These are phyloP conservation scores for Rhynchopsitta pachyrhyncha DNA, from an alignment of 2,113 vertebrate genomes.

Conservation along the genomic window DNA sequence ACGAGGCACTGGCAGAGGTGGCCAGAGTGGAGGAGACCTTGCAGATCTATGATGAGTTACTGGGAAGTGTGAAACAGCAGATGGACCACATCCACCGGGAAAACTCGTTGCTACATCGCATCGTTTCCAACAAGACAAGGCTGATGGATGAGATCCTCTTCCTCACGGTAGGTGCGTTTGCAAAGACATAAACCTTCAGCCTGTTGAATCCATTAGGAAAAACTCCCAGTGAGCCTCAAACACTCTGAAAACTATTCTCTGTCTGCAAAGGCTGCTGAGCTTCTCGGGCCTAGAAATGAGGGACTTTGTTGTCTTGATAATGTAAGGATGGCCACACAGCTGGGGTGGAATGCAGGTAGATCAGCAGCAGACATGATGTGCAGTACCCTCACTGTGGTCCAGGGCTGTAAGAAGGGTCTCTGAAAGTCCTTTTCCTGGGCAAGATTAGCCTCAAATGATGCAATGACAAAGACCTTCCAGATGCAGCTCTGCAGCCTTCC, in stretches of 20 bases:
- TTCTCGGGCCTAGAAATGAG: neutral
- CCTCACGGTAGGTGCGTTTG: neutral
- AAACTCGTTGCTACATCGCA: conserved; percentile 15
- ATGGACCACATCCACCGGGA: conserved; percentile 45
- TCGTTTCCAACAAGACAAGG: neutral
- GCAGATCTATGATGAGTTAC: neutral
- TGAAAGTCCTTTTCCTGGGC: neutral
- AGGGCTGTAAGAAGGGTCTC: neutral
- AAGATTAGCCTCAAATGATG: neutral
- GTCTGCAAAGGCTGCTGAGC: neutral
- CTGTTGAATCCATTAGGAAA: neutral
- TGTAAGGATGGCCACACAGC: neutral
- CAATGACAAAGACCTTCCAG: neutral
- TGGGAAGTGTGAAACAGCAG: conserved; percentile 46
- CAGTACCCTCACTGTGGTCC: neutral
- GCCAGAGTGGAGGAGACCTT: conserved; percentile 34
- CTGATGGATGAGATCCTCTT: conserved; percentile 43
- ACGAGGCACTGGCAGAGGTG: conserved; percentile 33
- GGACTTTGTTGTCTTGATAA: neutral
- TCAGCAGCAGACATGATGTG: neutral
- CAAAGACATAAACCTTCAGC: neutral
- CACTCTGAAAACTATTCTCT: neutral
- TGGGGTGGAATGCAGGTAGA: neutral
- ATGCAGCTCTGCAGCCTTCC: neutral
- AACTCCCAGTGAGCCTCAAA: neutral